Base-by-base conservation (phyloP, 1,140 invertebrate species). In the Papilio polyxenes region DNA sequence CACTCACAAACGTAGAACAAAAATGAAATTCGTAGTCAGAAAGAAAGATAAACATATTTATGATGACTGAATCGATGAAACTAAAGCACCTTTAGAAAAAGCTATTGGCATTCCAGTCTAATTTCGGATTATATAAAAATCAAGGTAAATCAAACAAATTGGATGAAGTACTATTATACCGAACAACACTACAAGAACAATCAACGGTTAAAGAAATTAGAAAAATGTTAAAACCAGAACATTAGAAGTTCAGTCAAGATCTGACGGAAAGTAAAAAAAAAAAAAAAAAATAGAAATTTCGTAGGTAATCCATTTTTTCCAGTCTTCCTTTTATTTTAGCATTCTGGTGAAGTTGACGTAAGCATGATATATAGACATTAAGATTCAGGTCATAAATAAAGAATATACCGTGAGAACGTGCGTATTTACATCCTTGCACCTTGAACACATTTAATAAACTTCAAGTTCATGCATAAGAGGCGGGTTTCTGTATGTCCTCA, bases 381-480 rank as follows among this genome's bases (percentile, higher is more conserved):
- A 15, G 65, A 72, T 40, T 65, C 20, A 65, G 20, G 20, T 65
- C 62, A 75, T 75, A 75, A 75, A 77, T 77, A 49, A 77, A 77
- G 13, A 77, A 23, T 77, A 51, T 7, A 53, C 75, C 49, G 75
- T 77, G 75, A 77, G 75, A 77, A 51, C 3, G 23, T 37, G n/a
- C 49, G 11, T 51, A 53, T 77, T 77, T 53, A n/a, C 75, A 77
- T 77, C 65, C 65, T 37, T 31, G 65, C 65, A 77, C 23, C 49
- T 77, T n/a, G 49, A 53, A 77, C 49, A 53, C 48, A 77, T 77
- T 77, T 77, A 51, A 77, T 77, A 77, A 77, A 72, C 65, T 72
- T 72, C 31, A 72, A 72, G 65, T 72, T 72, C 65, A 72, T 72
- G 65, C 65, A 72, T 72, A 72, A 72, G 65, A 72, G 31, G 65